Base-by-base conservation (phyloP, 1,140 invertebrate species). In the Chironomus tepperi region DNA sequence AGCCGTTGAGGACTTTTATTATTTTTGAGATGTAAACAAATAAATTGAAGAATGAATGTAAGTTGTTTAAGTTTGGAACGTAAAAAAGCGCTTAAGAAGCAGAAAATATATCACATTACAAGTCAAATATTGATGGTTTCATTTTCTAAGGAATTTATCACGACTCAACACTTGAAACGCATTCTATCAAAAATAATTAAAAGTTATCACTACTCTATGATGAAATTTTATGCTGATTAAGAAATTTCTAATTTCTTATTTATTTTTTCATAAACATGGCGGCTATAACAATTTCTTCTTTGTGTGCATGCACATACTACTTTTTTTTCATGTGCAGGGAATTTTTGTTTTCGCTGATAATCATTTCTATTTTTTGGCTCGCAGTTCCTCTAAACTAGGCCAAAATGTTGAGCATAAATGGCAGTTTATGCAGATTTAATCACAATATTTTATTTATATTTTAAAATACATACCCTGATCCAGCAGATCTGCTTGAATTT, bases 341-440 rank as follows among this genome's bases (percentile, higher is more conserved):
- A 57, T 57, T 57, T 57, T 57, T 57, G 47, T 57, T 57, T 57
- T 15, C n/a, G 47, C 47, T 57, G 47, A 57, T 57, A 57, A 57
- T 57, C 47, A 57, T 57, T 57, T 57, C 47, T 57, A 57, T 57
- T 57, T 57, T 57, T 57, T 57, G 47, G 47, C 47, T 57, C 47
- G 15, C 47, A 12, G n/a, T 57, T 57, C 47, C n/a, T 57, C 47
- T 34, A 57, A 57, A 57, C 47, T 57, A 57, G 47, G 47, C 15
- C 47, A 57, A 15, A 12, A 15, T 57, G 47, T n/a, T 57, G 47
- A 57, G 24, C 12, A n/a, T n/a, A 57, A 57, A n/a, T n/a, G 47
- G 12, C 47, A 15, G 0, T 57, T 57, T 57, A 57, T 57, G 47
- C 47, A 57, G 47, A n/a, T 57, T 57, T 57, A 57, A 57, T 12